Evolutionary conservation across 2,888 invertebrate species (phyloP).

Genomic region (Lochmaea crataegi): DNA sequence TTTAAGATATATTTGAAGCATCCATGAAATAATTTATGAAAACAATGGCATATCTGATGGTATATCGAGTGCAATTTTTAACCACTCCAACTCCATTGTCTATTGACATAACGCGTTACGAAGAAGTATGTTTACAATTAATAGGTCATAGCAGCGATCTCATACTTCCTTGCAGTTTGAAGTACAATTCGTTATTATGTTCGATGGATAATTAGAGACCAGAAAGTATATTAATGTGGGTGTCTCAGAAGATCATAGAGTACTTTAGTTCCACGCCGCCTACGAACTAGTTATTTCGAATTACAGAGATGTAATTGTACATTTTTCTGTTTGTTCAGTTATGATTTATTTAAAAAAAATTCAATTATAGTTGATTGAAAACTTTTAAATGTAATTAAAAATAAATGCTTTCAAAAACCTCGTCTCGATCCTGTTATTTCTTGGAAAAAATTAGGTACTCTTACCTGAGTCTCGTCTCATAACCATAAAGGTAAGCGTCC

Average conservation of each 20-base stretch:
- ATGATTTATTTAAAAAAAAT: too few species aligned
- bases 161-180: constrained; percentile 37
- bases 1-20: background rate
- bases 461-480: too few species aligned
- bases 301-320: constrained; percentile 7
- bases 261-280: constrained; percentile 37
- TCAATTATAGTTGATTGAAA: too few species aligned
- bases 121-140: constrained; percentile 15
- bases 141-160: constrained; percentile 26
- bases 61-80: constrained; percentile 17
- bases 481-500: too few species aligned
- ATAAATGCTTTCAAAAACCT: too few species aligned
- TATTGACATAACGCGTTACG: constrained; percentile 24
- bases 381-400: too few species aligned
- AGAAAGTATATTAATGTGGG: constrained; percentile 35
- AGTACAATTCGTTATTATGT: constrained; percentile 37
- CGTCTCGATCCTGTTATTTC: too few species aligned
- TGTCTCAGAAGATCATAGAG: constrained; percentile 40
- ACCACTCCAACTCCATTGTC: constrained; percentile 18
- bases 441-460: too few species aligned
- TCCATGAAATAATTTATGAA: background rate
- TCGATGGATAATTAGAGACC: constrained; percentile 43
- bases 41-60: constrained; percentile 29
- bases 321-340: background rate
- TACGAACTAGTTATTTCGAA: constrained; percentile 12